Base-by-base conservation (phyloP, 1,140 invertebrate species). In the Psilanteris sp. region DNA sequence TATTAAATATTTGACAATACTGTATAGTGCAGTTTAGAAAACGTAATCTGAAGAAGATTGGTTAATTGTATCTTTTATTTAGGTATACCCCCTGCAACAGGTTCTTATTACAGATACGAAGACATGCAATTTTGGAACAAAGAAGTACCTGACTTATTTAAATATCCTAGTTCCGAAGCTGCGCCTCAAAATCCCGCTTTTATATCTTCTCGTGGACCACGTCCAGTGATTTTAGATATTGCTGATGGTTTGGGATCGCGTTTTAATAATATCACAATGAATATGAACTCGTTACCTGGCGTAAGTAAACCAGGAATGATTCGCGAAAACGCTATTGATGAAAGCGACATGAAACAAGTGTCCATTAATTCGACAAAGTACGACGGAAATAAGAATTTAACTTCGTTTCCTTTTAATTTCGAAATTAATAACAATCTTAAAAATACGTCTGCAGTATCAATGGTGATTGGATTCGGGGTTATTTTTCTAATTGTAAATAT, bases 401-500 rank as follows among this genome's bases (percentile, higher is more conserved):
- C 22, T 14, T 39, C 27, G 8, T 46, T 44, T 26, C 22, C 11
- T n/a, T 13, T 48, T 26, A 72, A 37, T 26, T 16, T 20, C n/a
- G 57, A 67, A 14, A 18, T 54, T 11, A 77, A 50, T 11, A 78
- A 39, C 14, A 39, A 41, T 22, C 27, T 80, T 7, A 85, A 67
- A 57, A 87, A 64, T 22, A 88, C 81, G 16, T 89, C 85, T 2
- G 91, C 92, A 1, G 86, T 94, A 32, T 92, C 91, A 41, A 89
- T 96, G 32, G 91, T 96, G 31, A 92, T 96, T 7, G 92, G 93
- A 0, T 90, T 97, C 13, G 94, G 93, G 9, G 89, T 94, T 24
- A 87, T 93, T 13, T 94, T 98, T 80, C 87, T 98, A 1, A 86
- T 95, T n/a, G 87, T 96, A 7, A 98, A 97, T 84, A 83, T 96